Evolutionary conservation across 1,140 invertebrate species (phyloP), one percentile per base, ranked within the genome.

Genomic region (Megathymus violae): DNA sequence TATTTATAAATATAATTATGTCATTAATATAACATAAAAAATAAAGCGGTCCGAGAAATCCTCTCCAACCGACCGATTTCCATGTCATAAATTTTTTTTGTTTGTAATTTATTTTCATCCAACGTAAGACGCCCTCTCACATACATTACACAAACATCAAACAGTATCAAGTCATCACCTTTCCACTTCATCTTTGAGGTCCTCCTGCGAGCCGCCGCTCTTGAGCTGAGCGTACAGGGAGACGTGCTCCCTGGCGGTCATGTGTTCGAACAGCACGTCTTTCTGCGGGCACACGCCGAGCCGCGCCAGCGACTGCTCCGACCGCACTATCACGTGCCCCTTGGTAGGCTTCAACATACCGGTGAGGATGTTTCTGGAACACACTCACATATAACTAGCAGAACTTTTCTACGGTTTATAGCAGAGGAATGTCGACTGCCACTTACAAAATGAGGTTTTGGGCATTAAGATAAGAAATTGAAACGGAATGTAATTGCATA

Each of bases 211-310:
- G 4, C 82, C 76, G 0, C 94, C 91, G 13, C 93, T 95, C 69
- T 96, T 93, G 1, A 97, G 89, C 64, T 94, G 92, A 11, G 95
- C 95, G 91, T 97, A 98, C 62, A 97, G 93, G 31, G 92, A 78
- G 34, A 98, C 91, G 63, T 97, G 97, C 82, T 98, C 97, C 25
- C 94, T 81, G 0, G 96, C 95, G 13, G 95, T 97, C 61, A 98
- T 77, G 19, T 94, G 92, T 64, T 95, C 94, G 75, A 97, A 94
- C 7, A 98, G 91, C 16, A 97, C 96, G 91, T 98, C 97, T 67
- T 94, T 93, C 88, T 97, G 96, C 50, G 96, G 96, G 81, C 96
- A 97, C 65, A 97, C 95, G 31, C 96, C 96, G 54, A 97, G 62
- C 10, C 81, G 78, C 38, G 91, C 88, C 36, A 34, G 2, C 22